Conservation (phyloP, 2,113 vertebrate genomes). For the Orthochromis malagaraziensis region DNA sequence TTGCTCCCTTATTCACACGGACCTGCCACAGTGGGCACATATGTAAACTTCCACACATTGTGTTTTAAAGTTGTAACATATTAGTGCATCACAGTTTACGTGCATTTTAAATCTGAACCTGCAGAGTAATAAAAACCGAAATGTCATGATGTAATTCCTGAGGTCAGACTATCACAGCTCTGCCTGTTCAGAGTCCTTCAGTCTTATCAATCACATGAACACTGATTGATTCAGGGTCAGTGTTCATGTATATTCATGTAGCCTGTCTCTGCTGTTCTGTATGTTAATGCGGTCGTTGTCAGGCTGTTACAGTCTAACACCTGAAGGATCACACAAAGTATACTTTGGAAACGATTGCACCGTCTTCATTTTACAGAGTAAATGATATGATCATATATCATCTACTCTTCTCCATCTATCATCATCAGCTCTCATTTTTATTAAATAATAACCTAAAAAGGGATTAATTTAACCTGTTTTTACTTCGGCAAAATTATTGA, state of each 20-base stretch:
- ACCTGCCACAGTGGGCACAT: not conserved
- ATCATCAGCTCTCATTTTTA: not conserved
- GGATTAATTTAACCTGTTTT: accelerated
- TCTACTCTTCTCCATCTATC: not conserved
- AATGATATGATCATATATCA: not conserved
- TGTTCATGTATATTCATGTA: not conserved
- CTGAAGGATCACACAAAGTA: not conserved
- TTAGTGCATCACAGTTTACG: not conserved
- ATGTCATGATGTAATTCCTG: not conserved
- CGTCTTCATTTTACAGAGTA: not conserved
- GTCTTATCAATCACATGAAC: constrained; percentile 39
- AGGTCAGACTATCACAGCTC: not conserved
- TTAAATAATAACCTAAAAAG: not conserved
- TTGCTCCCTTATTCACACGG: accelerated
- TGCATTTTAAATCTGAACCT: not conserved
- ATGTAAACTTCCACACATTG: not conserved
- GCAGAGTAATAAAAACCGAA: not conserved
- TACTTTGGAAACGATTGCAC: accelerated
- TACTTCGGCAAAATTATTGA: accelerated
- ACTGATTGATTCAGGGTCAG: not conserved
- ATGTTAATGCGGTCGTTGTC: not conserved
- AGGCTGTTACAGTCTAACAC: not conserved
- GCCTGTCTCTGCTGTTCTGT: not conserved
- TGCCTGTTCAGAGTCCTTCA: not conserved
- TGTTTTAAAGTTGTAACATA: not conserved